phyloP scores from a whole-genome alignment of 2,888 invertebrate genomes.

The Brachyptera risi region DNA sequence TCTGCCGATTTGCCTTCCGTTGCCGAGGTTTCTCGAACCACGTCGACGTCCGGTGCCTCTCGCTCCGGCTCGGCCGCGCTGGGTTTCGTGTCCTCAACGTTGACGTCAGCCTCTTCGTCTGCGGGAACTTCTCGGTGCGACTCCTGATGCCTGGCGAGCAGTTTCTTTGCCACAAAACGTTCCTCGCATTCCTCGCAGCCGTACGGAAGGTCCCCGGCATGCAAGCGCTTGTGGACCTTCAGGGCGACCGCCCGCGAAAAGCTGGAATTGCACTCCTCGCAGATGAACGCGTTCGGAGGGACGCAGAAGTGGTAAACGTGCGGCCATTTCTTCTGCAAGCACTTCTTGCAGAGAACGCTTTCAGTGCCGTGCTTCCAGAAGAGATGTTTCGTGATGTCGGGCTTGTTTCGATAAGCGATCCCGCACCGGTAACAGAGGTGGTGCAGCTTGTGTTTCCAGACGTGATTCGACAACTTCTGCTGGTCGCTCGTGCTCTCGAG shows the following conservation, averaged over 20 bases:
- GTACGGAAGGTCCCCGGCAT: conserved; percentile 66
- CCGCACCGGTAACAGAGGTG: conserved; percentile 85
- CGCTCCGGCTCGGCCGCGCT: background rate
- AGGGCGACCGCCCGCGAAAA: conserved; percentile 73
- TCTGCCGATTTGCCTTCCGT: background rate
- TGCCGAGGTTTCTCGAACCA: no score
- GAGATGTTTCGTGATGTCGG: conserved; percentile 82
- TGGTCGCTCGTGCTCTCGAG: conserved; percentile 77
- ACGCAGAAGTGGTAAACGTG: conserved; percentile 88
- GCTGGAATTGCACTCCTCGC: conserved; percentile 74
- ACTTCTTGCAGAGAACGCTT: conserved; percentile 77
- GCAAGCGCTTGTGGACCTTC: conserved; percentile 80
- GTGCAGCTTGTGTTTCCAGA: conserved; percentile 86
- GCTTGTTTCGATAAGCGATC: conserved; percentile 82
- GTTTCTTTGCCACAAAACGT: conserved; percentile 75
- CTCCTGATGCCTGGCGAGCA: conserved; percentile 66
- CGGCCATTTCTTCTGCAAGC: conserved; percentile 87
- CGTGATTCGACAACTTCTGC: conserved; percentile 75
- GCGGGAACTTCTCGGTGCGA: conserved; percentile 50
- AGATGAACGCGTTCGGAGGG: conserved; percentile 70
- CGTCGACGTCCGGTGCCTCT: background rate
- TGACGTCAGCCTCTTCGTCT: background rate
- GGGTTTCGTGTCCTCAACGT: background rate
- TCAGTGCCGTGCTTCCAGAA: conserved; percentile 93
- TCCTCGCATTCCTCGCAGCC: conserved; percentile 70